Evolutionary conservation across 2,888 invertebrate species (phyloP).

Genomic region (Nomada fucata): DNA sequence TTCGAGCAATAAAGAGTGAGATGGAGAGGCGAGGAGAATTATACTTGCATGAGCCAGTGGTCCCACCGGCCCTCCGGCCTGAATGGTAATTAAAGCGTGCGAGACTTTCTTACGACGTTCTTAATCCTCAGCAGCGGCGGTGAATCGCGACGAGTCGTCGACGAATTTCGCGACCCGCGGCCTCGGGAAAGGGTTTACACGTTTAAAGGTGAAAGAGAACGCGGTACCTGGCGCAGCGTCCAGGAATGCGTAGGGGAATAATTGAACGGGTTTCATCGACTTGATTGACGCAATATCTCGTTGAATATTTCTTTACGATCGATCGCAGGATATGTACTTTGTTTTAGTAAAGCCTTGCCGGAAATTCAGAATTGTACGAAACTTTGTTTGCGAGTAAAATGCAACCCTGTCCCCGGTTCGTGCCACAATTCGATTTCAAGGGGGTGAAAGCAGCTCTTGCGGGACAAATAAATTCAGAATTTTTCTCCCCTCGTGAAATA

Average conservation of each 20-base stretch:
- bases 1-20: conserved; percentile 5
- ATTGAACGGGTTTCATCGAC: neutral
- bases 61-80: conserved; percentile 72
- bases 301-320: neutral
- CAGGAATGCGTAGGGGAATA: too few relatives aligned
- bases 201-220: neutral
- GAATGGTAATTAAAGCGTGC: conserved; percentile 79
- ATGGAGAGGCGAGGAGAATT: conserved; percentile 66
- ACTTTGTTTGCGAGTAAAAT: too few relatives aligned
- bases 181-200: neutral
- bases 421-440: too few relatives aligned
- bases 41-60: conserved; percentile 77
- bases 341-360: too few relatives aligned
- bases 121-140: conserved; percentile 67
- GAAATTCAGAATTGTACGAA: too few relatives aligned
- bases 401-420: too few relatives aligned
- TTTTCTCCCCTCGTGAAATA: too few relatives aligned
- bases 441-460: too few relatives aligned
- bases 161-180: conserved; percentile 31
- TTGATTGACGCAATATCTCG: too few relatives aligned
- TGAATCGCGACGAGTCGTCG: conserved; percentile 44
- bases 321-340: neutral
- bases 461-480: too few relatives aligned
- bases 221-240: neutral
- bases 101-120: conserved; percentile 72